Base-by-base conservation (phyloP, 2,888 invertebrate species). In the Calliphora vomitoria region DNA sequence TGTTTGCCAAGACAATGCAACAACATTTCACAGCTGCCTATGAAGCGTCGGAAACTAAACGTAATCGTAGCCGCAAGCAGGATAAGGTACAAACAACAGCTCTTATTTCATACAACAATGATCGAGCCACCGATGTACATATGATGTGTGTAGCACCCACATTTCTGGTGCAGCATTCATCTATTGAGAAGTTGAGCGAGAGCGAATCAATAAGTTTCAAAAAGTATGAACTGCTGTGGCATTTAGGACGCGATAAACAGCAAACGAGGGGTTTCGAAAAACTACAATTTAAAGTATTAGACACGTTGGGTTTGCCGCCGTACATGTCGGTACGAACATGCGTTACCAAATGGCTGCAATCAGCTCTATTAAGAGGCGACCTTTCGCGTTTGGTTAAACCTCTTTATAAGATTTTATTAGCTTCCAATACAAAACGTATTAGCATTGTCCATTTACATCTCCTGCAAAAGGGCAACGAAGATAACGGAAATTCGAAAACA, bases 391-490 rank as follows among this genome's bases (percentile, higher is more conserved):
- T 98, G 13, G 95, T 98, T 38, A 97, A 97, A 91, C 97, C 97
- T 0, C 94, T 97, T 6, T 94, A 97, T 79, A 94, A 95, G 86
- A 96, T 97, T 93, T 94, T 98, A 25, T 94, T 98, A 35, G 96
- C 97, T 88, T 95, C 97, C 0, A 96, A 96, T 87, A 97, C 98
- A 0, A 97, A 97, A 78, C 95, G 97, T n/a, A 95, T 97, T 88
- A 96, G 97, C 47, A 96, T 97, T n/a, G 95, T 96, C 15, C 96
- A 97, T 89, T 95, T 96, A 6, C 96, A 95, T 91, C 95, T 96
- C 35, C 94, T 94, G 15, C 92, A 92, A 60, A 95, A 95, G 86
- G 94, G 94, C 13, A 94, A 94, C 38, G 90, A 92, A 3, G 93
- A 93, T 35, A 88, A 87, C 5, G 66, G 75, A 1, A 79, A 83